Evolutionary conservation across 2,113 vertebrate genomes (phyloP).

Genomic region (Cynopterus brachyotis): DNA sequence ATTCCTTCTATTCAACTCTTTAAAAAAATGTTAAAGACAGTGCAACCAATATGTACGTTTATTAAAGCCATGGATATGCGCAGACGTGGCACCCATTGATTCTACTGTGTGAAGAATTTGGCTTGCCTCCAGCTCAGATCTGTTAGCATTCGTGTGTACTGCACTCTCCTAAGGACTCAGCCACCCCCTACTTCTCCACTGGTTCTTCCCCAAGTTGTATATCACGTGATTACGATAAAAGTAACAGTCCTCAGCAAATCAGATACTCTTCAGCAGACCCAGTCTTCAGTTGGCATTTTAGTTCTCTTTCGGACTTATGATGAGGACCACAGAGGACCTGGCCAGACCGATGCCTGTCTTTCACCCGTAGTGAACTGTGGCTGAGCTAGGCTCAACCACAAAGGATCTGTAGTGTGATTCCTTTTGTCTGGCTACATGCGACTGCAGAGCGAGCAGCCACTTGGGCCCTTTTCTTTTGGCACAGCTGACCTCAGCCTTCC

Average conservation of each 20-base stretch:
- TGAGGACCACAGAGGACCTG: not conserved
- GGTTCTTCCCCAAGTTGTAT: not conserved
- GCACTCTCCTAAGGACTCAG: accelerated
- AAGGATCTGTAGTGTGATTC: not conserved
- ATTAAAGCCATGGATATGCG: not conserved
- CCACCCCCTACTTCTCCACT: accelerated
- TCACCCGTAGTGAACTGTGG: not conserved
- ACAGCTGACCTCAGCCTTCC: not conserved
- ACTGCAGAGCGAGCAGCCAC: not conserved
- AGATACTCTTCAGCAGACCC: not conserved
- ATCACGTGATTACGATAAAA: accelerated
- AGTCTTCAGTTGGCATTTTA: not conserved
- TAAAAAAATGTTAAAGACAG: not conserved
- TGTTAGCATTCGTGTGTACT: accelerated
- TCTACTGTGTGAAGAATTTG: no score
- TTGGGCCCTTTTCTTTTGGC: not conserved
- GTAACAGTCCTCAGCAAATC: not conserved
- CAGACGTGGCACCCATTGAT: accelerated
- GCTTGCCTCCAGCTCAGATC: accelerated
- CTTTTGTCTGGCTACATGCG: not conserved
- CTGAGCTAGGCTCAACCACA: not conserved
- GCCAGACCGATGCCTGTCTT: not conserved
- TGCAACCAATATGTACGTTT: not conserved
- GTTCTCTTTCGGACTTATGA: not conserved
- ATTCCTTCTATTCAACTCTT: not conserved